Conservation (phyloP, 2,113 vertebrate species). For the Neotoma lepida region DNA sequence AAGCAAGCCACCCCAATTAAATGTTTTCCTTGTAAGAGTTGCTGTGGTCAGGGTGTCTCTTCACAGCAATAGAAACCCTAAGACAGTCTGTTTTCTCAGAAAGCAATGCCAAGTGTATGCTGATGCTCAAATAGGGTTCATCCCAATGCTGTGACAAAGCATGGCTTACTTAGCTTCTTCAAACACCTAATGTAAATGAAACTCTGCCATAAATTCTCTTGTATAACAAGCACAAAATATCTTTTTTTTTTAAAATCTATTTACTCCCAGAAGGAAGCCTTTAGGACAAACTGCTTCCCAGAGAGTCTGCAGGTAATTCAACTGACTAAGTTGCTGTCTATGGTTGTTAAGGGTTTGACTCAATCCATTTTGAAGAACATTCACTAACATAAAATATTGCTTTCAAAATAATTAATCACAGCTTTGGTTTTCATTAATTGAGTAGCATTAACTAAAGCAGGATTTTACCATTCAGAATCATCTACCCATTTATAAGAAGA, state of each 20-base stretch:
- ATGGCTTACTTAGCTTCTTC: not conserved
- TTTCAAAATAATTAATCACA: constrained; percentile 10
- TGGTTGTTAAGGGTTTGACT: constrained; percentile 19
- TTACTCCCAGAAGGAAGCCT: not conserved
- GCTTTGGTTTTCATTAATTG: not conserved
- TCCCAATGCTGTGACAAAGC: not conserved
- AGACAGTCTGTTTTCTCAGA: not conserved
- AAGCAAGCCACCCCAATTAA: not conserved
- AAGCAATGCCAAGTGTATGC: not conserved
- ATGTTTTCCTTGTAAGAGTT: not conserved
- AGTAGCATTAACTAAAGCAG: not conserved
- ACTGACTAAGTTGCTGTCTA: not conserved
- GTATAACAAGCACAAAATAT: not conserved
- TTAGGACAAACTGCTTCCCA: not conserved
- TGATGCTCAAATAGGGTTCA: not conserved
- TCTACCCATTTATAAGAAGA: not conserved
- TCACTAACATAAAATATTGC: constrained; percentile 39
- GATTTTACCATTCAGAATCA: constrained; percentile 43
- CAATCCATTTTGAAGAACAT: constrained; percentile 20
- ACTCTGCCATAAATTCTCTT: not conserved
- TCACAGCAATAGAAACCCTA: not conserved
- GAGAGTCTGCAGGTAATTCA: constrained; percentile 24
- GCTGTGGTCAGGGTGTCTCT: not conserved
- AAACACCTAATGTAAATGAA: not conserved
- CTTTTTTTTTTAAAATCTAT: not conserved